These are phyloP conservation scores for Octodonta nipae DNA, from an alignment of 2,888 invertebrate species.

Conservation along the genomic window DNA sequence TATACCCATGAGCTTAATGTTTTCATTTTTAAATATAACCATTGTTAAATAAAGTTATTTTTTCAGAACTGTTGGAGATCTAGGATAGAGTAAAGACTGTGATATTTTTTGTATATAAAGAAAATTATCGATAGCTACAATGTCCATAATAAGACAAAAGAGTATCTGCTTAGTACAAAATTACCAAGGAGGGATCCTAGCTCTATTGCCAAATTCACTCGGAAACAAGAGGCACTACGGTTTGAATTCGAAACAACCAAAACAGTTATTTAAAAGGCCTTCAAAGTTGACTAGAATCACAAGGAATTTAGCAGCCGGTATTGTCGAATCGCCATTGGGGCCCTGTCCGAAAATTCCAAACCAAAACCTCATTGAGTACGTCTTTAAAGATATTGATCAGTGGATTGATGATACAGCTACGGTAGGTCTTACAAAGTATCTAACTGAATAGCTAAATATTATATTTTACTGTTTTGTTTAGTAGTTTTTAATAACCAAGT, in stretches of 20 bases:
- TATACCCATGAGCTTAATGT: no score
- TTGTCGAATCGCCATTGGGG: constrained; percentile 40
- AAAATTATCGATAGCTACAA: constrained; percentile 6
- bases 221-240: constrained; percentile 10
- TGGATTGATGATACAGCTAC: constrained; percentile 48
- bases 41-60: no score
- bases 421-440: constrained; percentile 39
- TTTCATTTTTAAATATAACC: no score
- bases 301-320: constrained; percentile 16
- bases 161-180: constrained; percentile 12
- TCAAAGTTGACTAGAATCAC: constrained; percentile 7
- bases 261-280: constrained; percentile 4
- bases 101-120: no score
- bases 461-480: background rate
- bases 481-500: background rate
- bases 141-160: constrained; percentile 13
- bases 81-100: no score
- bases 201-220: constrained; percentile 11
- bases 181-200: constrained; percentile 16
- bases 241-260: constrained; percentile 5
- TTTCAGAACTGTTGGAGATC: no score
- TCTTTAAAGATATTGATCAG: constrained; percentile 43
- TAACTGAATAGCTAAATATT: background rate
- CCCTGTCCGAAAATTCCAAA: constrained; percentile 40
- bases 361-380: constrained; percentile 44